Evolutionary conservation across 2,113 vertebrate genomes (phyloP).

Genomic region (Lophochroa leadbeateri): DNA sequence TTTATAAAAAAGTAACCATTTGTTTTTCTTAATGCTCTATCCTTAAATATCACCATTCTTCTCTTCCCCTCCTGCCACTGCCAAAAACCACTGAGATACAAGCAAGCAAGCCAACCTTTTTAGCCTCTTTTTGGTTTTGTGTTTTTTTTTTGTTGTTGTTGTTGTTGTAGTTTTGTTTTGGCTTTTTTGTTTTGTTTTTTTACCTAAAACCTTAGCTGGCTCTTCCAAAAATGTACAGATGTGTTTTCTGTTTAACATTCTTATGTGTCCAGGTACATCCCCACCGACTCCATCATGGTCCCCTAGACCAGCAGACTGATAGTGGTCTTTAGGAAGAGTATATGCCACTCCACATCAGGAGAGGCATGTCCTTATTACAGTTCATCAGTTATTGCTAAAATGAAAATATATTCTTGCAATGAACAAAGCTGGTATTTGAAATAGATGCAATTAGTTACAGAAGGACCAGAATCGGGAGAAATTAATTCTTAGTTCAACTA

Average conservation of each 20-base stretch:
- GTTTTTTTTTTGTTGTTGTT: no score
- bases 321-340: neutral
- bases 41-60: neutral
- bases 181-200: no score
- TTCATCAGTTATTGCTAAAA: neutral
- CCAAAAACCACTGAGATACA: neutral
- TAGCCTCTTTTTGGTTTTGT: neutral
- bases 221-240: neutral
- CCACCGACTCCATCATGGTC: neutral
- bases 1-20: neutral
- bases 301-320: neutral
- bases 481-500: neutral
- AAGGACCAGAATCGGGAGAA: neutral
- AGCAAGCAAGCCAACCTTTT: neutral
- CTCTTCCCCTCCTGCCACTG: neutral
- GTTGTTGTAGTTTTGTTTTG: no score
- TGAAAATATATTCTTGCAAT: neutral
- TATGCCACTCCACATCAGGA: neutral
- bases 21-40: neutral
- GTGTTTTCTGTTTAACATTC: neutral
- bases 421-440: neutral
- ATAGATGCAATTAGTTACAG: neutral
- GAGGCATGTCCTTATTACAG: neutral
- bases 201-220: neutral
- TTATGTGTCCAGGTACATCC: neutral